Evolutionary conservation across 37 sponge, comb jelly and placozoan species (phyloP).

Genomic region (Tethya wilhelma): DNA sequence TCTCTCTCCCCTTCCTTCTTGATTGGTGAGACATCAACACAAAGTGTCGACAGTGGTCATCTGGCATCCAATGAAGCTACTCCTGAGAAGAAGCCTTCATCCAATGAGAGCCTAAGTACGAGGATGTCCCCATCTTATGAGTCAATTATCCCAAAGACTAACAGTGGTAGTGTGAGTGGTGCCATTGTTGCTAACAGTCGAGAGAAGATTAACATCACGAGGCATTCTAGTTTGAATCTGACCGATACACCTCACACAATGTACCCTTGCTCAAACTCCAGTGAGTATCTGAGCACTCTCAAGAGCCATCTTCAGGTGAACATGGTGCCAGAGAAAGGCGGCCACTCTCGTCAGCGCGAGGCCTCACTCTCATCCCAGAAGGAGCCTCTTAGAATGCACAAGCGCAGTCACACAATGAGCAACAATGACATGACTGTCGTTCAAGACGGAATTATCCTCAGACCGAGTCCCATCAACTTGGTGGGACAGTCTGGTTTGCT

Average conservation of each 20-base stretch:
- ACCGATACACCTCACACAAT: constrained; percentile 22
- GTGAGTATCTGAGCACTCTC: constrained; percentile 13
- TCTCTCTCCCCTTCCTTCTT: background rate
- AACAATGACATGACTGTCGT: background rate
- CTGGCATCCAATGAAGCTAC: background rate
- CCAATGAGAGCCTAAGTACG: background rate
- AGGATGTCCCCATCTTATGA: background rate
- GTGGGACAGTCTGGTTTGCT: constrained; percentile 35
- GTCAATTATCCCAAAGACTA: background rate
- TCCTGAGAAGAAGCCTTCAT: background rate
- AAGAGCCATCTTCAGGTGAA: background rate
- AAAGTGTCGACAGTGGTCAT: background rate
- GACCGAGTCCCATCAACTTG: constrained; percentile 42
- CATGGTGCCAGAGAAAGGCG: background rate
- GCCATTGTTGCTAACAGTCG: background rate
- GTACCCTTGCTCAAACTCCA: constrained; percentile 13
- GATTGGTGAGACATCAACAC: background rate
- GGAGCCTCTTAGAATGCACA: background rate
- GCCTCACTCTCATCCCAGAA: background rate
- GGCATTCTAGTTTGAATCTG: constrained; percentile 12
- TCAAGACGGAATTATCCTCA: constrained; percentile 41
- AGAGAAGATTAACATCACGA: no score
- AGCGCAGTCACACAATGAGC: background rate
- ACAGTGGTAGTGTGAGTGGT: background rate
- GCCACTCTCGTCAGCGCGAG: background rate